Evolutionary conservation across 2,797 vertebrate genomes (phyloP), one percentile per base, ranked within the genome.

Genomic region (Micrastur ruficollis): DNA sequence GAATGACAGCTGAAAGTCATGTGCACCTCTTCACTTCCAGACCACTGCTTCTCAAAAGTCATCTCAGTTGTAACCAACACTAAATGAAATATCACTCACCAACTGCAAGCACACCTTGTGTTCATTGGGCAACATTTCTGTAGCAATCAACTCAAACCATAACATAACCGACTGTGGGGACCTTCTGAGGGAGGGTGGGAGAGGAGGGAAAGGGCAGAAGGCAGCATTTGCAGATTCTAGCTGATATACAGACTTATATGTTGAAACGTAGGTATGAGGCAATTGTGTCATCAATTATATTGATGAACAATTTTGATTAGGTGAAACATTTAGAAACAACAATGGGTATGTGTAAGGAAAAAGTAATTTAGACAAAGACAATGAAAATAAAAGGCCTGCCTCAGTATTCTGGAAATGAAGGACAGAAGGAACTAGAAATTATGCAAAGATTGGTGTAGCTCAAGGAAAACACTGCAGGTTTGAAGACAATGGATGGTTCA

Each of bases 81-180:
- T 3, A 14, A 56, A 3, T 0, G 11, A 36, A 79, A 16, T 0
- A 63, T 1, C 56, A 3, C 36, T 40, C n/a, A 20, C 8, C 70
- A 17, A 0, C 0, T 50, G 46, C 49, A 23, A 59, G 32, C 5
- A 8, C 2, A 34, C 12, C 65, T 27, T 0, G 25, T 23, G 75
- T 0, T 42, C 81, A 25, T 11, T 32, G 29, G 73, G 61, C n/a
- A 91, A 22, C 23, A 14, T 9, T 31, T 50, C 59, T 59, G 40
- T 0, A 20, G 73, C 27, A 36, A 52, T 14, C 10, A 79, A 79
- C 70, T 46, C 76, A 53, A 71, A 82, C 6, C 9, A 2, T 9
- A 65, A 12, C 66, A 62, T 26, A 32, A 36, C 27, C 6, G 5
- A 44, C 9, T 19, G 9, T 23, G 31, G 65, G 44, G 14, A 63